A percentile compares a stretch with the other conserved stretches of the same genome.
These are phyloP conservation scores for Zaprionus lachaisei DNA, from an alignment of 1,140 invertebrate species.

Conservation along the genomic window DNA sequence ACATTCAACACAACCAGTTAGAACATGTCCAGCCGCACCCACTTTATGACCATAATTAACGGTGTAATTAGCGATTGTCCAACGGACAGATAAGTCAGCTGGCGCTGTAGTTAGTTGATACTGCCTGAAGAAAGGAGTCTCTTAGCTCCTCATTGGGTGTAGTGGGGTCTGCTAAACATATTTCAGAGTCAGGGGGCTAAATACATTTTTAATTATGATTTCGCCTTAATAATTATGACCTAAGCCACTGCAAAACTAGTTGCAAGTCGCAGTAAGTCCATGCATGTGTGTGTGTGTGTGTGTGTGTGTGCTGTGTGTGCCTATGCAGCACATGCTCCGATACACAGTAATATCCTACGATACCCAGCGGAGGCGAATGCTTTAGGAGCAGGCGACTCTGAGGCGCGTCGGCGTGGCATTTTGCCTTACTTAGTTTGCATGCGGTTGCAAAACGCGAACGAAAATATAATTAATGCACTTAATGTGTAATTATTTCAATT, in stretches of 20 bases:
- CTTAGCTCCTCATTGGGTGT: slow-evolving; percentile 5
- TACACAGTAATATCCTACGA: slow-evolving; percentile 56
- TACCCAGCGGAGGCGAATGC: slow-evolving; percentile 73
- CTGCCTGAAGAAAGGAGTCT: not conserved
- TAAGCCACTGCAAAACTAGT: slow-evolving; percentile 69
- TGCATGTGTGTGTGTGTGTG: not conserved
- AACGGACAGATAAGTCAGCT: slow-evolving; percentile 1
- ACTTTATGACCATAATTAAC: slow-evolving; percentile 2
- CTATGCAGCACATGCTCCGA: not conserved
- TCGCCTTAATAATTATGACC: slow-evolving; percentile 76
- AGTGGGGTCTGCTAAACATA: slow-evolving; percentile 44
- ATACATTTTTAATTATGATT: slow-evolving; percentile 84
- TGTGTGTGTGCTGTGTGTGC: not conserved
- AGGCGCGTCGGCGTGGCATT: slow-evolving; percentile 37
- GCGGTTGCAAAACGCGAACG: slow-evolving; percentile 57
- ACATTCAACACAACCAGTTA: not conserved
- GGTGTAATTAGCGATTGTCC: slow-evolving; percentile 22
- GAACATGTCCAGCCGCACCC: slow-evolving; percentile 23
- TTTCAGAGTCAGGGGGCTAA: slow-evolving; percentile 67
- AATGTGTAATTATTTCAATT: slow-evolving; percentile 84
- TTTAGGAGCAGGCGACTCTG: slow-evolving; percentile 60
- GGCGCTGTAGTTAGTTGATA: slow-evolving; percentile 15
- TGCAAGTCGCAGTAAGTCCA: slow-evolving; percentile 12
- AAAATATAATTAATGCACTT: slow-evolving; percentile 84
- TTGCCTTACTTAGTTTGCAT: slow-evolving; percentile 19